Base-by-base conservation (phyloP, 2,797 vertebrate genomes). In the Taeniopygia guttata region DNA sequence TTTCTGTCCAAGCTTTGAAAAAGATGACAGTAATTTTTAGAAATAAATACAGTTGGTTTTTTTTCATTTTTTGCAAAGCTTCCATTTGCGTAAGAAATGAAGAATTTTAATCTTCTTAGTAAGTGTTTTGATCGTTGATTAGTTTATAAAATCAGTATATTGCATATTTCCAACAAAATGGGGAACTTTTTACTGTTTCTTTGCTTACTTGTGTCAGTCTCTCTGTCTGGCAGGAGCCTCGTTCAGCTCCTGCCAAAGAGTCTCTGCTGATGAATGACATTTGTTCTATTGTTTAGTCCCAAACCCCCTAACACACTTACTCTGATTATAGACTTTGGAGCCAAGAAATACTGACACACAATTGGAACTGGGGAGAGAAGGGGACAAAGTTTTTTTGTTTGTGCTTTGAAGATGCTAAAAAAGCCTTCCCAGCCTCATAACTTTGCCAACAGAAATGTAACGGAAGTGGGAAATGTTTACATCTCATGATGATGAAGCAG, bases 231-330 rank as follows among this genome's bases (percentile, higher is more conserved):
- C 79, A 69, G 3, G 25, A 82, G 48, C 25, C 63, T 73, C 10
- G 23, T 73, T 86, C 69, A 69, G 42, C 43, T 91, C 43, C 83
- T 94, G 91, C 89, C 90, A 91, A 84, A 90, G 62, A 90, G 87
- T 81, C 82, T 86, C 20, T 75, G 43, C 46, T 80, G 62, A 80
- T 85, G 54, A 93, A 81, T 13, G 68, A 89, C 79, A 64, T 90
- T 94, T 78, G 69, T 88, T 55, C 80, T 48, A 59, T 59, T 93
- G 89, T 93, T 93, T 93, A 73, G 76, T 81, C 62, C 87, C 82
- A 94, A 78, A 17, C 32, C 72, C 72, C 73, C 85, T 36, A 73
- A 90, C 27, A 32, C 67, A 81, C 58, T 95, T 78, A 76, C 43
- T 49, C 66, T 88, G 67, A 90, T 95, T 90, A 95, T 9, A 88